Conservation (phyloP, 2,888 invertebrate species). For the Drosophila tanythrix region DNA sequence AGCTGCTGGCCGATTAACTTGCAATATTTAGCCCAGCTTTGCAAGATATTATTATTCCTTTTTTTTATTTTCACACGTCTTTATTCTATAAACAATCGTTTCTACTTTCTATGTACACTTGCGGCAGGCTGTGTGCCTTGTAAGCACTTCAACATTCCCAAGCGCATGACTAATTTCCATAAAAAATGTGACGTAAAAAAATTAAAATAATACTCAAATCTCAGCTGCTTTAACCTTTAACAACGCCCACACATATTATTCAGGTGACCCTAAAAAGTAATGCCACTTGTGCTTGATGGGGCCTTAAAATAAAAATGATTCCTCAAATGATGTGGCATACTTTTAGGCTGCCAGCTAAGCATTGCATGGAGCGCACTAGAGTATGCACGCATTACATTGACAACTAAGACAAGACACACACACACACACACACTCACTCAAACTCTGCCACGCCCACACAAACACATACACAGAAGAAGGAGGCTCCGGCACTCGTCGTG, state of each 20-base stretch:
- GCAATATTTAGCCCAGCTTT: background rate
- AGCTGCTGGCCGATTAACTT: background rate
- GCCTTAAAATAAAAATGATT: slow-evolving; percentile 29
- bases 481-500: slow-evolving; percentile 26
- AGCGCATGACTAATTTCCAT: background rate
- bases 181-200: background rate
- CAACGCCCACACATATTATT: slow-evolving; percentile 13
- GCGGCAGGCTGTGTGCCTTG: background rate
- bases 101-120: background rate
- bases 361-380: slow-evolving; percentile 29
- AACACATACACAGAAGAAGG: background rate
- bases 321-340: slow-evolving; percentile 43
- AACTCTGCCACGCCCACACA: slow-evolving; percentile 28
- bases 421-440: slow-evolving; percentile 3
- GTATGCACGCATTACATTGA: slow-evolving; percentile 42
- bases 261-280: slow-evolving; percentile 22
- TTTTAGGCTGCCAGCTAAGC: slow-evolving; percentile 33
- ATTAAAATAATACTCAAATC: slow-evolving; percentile 8
- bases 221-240: slow-evolving; percentile 19
- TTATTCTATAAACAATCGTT: background rate
- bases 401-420: slow-evolving; percentile 10
- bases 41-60: background rate
- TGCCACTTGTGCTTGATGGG: slow-evolving; percentile 3
- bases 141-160: background rate
- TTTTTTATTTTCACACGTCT: background rate